These are phyloP conservation scores for Drosophila robusta DNA, from an alignment of 2,888 invertebrate genomes.

Conservation along the genomic window DNA sequence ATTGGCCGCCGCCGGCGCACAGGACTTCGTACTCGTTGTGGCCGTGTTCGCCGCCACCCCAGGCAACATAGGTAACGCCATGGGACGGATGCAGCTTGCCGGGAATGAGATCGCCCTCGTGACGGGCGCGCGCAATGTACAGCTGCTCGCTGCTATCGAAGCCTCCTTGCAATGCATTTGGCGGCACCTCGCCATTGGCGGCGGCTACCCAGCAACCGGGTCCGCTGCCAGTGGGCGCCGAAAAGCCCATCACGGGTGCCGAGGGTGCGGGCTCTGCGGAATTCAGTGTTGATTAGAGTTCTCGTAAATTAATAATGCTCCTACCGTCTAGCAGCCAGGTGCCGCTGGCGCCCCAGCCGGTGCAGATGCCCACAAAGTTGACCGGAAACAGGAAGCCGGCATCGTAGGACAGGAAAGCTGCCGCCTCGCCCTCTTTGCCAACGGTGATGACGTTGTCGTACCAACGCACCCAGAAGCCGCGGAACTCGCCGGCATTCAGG, in stretches of 20 bases:
- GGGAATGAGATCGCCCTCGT: constrained; percentile 91
- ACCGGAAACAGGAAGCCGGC: constrained; percentile 90
- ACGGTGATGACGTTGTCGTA: constrained; percentile 89
- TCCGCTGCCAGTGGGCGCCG: constrained; percentile 77
- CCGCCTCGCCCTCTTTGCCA: constrained; percentile 90
- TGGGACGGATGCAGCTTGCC: constrained; percentile 90
- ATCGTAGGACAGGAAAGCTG: constrained; percentile 90
- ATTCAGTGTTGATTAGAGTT: background rate
- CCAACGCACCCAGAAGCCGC: constrained; percentile 95
- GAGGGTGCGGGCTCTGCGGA: constrained; percentile 71
- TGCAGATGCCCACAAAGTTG: constrained; percentile 92
- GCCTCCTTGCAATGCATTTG: constrained; percentile 89
- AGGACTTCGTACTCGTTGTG: constrained; percentile 90
- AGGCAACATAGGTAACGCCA: constrained; percentile 89
- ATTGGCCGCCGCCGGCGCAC: constrained; percentile 87
- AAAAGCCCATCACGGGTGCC: constrained; percentile 72
- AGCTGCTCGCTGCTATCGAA: constrained; percentile 87
- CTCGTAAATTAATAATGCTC: background rate
- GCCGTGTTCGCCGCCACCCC: constrained; percentile 91
- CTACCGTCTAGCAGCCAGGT: constrained; percentile 93
- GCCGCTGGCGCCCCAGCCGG: constrained; percentile 94
- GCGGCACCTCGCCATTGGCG: constrained; percentile 88
- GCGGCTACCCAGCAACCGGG: constrained; percentile 87
- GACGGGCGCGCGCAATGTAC: constrained; percentile 89
- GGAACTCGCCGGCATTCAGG: constrained; percentile 90